Evolutionary conservation across 2,888 invertebrate genomes (phyloP).

Genomic region (Pachliopta kotzebuea): DNA sequence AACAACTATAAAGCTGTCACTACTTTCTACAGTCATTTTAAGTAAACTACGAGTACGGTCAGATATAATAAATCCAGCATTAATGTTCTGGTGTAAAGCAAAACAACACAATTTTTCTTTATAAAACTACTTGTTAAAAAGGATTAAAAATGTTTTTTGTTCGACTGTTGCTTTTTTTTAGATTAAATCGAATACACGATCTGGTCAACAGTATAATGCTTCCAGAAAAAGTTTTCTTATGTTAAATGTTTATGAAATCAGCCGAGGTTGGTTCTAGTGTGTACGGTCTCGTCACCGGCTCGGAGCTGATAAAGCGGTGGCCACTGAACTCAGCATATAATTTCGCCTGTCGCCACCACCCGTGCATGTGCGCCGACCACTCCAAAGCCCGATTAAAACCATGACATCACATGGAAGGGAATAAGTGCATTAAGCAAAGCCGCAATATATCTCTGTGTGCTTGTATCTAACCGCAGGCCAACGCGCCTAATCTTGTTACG

Average conservation of each 20-base stretch:
- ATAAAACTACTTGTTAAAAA: too few relatives aligned
- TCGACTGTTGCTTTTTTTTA: too few relatives aligned
- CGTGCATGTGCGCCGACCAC: conserved; percentile 8
- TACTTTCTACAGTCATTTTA: too few relatives aligned
- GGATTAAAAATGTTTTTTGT: not conserved
- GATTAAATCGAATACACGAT: too few relatives aligned
- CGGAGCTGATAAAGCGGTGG: conserved; percentile 2
- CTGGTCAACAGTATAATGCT: too few relatives aligned
- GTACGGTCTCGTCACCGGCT: not conserved
- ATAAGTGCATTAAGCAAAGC: conserved; percentile 30
- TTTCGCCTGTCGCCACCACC: conserved; percentile 13
- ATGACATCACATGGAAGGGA: conserved; percentile 28
- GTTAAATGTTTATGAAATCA: conserved; percentile 6
- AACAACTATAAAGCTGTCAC: too few relatives aligned
- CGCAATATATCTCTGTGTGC: conserved; percentile 21
- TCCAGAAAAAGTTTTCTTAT: not conserved
- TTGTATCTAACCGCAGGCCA: conserved; percentile 23
- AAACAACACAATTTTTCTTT: too few relatives aligned
- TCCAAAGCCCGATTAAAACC: conserved; percentile 25
- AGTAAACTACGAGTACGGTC: too few relatives aligned
- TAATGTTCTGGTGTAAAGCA: too few relatives aligned
- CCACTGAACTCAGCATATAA: conserved; percentile 5
- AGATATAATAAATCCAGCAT: too few relatives aligned
- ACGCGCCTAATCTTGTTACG: conserved; percentile 29
- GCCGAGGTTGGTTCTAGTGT: not conserved